Percentiles rank a stretch among this genome's conserved stretches.
phyloP scores from a whole-genome alignment of 92 coral and sea anemone species.

The Epizoanthus rinbou region DNA sequence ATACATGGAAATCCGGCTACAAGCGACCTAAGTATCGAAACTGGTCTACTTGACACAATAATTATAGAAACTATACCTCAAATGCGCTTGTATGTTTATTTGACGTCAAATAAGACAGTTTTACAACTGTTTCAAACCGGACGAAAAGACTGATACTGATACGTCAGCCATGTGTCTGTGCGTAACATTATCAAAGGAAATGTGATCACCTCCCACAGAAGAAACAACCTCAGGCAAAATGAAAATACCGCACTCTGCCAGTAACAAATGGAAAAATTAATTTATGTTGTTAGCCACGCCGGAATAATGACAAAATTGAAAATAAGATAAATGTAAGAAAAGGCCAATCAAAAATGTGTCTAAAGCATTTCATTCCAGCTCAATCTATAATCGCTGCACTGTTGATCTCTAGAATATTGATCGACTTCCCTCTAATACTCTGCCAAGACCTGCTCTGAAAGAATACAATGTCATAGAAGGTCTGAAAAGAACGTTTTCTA shows the following conservation, averaged over 20 bases:
- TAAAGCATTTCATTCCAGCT: no score
- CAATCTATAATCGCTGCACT: no score
- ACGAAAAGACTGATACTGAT: background rate
- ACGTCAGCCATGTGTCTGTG: background rate
- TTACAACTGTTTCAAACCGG: background rate
- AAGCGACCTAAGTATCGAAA: background rate
- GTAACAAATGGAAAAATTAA: no score
- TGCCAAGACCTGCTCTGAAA: no score
- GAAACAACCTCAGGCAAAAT: background rate
- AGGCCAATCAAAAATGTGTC: no score
- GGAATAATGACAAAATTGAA: no score
- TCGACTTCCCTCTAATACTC: no score
- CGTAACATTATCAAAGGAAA: background rate
- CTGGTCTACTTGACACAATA: background rate
- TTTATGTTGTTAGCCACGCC: no score
- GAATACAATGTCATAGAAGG: no score
- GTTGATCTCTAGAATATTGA: no score
- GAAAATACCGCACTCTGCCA: background rate
- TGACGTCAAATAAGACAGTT: constrained; percentile 7
- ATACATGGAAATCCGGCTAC: constrained; percentile 30
- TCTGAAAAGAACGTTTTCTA: no score
- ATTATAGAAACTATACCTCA: background rate
- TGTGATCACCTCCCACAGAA: background rate
- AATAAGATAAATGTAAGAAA: no score
- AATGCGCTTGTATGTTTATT: background rate